Base-by-base conservation (phyloP, 2,797 vertebrate species). In the Neoniphon sammara region DNA sequence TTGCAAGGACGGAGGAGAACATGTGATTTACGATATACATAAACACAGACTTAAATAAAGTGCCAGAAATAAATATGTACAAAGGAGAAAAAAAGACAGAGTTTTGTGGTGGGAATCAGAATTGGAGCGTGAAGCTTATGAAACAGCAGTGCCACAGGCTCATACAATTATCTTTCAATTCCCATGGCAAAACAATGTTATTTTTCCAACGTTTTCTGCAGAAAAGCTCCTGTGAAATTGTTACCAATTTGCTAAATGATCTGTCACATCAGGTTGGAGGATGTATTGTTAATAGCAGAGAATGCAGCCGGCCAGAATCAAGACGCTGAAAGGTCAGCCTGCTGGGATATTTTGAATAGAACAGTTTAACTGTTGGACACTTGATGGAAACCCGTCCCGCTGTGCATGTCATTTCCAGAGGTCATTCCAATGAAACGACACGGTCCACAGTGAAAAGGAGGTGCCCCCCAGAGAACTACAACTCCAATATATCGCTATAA, bases 131-230 rank as follows among this genome's bases (percentile, higher is more conserved):
- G 90, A 88, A 83, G 85, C 85, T 88, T 84, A 85, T 83, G 83
- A 91, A 91, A 88, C 84, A 84, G 89, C 86, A 58, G 82, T 78
- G 88, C 91, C 88, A 90, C 85, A 77, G 89, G 91, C 91, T 86
- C 88, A 78, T 70, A 88, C 89, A 91, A 91, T 91, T 91, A 91
- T 90, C 88, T 89, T 87, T 87, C 89, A 86, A 89, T 91, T 91
- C 90, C 88, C 87, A 83, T 73, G 83, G 90, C 85, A 85, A 84
- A 70, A 81, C 78, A 73, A 27, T 85, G 87, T 87, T 88, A 86
- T 89, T 90, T 85, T 91, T 83, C 80, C 83, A 78, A 60, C 80
- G 70, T 87, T 87, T 86, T 85, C 78, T 79, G 81, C 73, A n/a
- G 36, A 79, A 85, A 76, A 58, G 12, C 30, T 66, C 81, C 66